Evolutionary conservation across 2,888 invertebrate species (phyloP).

Genomic region (Acanthococcus lagerstroemiae): DNA sequence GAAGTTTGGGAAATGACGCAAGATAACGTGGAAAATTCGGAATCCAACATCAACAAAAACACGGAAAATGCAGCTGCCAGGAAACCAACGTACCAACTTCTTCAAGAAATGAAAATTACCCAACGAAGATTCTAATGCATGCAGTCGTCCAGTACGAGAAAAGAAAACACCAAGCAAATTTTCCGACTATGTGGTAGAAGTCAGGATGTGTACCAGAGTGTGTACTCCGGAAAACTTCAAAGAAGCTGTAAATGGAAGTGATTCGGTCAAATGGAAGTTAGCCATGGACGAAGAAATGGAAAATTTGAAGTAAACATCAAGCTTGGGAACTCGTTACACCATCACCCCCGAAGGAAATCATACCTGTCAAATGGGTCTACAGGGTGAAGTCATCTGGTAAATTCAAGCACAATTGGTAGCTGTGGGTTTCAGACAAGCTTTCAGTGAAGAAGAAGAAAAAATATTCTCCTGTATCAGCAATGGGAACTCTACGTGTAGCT

Average conservation of each 20-base stretch:
- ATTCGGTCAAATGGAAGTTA: neutral
- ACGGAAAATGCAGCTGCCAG: no score
- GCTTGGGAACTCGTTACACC: neutral
- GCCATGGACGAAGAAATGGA: slow-evolving; percentile 3
- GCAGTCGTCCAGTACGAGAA: neutral
- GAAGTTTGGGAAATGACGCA: no score
- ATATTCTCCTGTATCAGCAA: slow-evolving; percentile 8
- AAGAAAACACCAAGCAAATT: neutral
- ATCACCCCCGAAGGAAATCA: neutral
- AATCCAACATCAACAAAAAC: no score
- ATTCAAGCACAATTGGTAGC: slow-evolving; percentile 15
- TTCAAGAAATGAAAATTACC: no score
- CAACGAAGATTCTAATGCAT: no score
- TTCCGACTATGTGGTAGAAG: neutral
- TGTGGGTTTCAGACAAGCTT: slow-evolving; percentile 31
- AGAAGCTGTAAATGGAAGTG: neutral
- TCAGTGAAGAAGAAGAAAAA: neutral
- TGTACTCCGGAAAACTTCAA: neutral
- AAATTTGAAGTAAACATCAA: neutral
- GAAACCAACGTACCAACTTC: no score
- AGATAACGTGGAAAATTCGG: no score
- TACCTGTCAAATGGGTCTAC: slow-evolving; percentile 2
- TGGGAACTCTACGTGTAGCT: slow-evolving; percentile 18
- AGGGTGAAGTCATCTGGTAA: neutral
- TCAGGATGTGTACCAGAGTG: no score